Percentiles rank a stretch among this genome's conserved stretches.
Evolutionary conservation across 1,140 invertebrate genomes (phyloP).

Genomic region (Neodiprion virginianus): DNA sequence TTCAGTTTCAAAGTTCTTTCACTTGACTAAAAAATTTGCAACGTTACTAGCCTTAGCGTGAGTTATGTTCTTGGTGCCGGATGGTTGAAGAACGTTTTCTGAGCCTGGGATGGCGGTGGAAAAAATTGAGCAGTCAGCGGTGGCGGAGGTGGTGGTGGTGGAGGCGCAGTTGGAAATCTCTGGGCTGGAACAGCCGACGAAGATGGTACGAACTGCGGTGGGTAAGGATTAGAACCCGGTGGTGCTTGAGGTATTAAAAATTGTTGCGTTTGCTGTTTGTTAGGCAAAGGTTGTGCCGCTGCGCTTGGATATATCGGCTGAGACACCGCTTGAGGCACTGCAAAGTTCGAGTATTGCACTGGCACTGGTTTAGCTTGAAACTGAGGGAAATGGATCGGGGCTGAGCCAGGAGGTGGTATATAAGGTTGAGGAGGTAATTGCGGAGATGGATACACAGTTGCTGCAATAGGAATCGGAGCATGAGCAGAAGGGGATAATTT

Average conservation of each 20-base stretch:
- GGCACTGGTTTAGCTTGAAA: slow-evolving; percentile 40
- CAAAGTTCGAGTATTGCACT: slow-evolving; percentile 42
- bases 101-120: slow-evolving; percentile 30
- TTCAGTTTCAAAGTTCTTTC: not conserved
- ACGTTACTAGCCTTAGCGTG: slow-evolving; percentile 32
- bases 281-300: slow-evolving; percentile 21
- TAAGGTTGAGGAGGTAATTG: slow-evolving; percentile 56
- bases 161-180: slow-evolving; percentile 31
- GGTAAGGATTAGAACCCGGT: slow-evolving; percentile 57
- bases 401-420: slow-evolving; percentile 56
- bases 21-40: slow-evolving; percentile 31
- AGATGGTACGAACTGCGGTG: slow-evolving; percentile 48
- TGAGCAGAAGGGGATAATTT: slow-evolving; percentile 40
- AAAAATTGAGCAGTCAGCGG: slow-evolving; percentile 31
- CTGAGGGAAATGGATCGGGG: slow-evolving; percentile 48
- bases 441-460: slow-evolving; percentile 36
- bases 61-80: slow-evolving; percentile 49
- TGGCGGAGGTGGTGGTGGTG: slow-evolving; percentile 34
- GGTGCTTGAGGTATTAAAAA: slow-evolving; percentile 55
- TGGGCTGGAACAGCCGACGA: slow-evolving; percentile 25
- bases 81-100: slow-evolving; percentile 48
- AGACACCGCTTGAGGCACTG: slow-evolving; percentile 29
- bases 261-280: slow-evolving; percentile 32
- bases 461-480: slow-evolving; percentile 15
- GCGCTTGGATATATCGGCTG: slow-evolving; percentile 35